phyloP scores from a whole-genome alignment of 1,140 invertebrate genomes.

The Pissodes strobi region DNA sequence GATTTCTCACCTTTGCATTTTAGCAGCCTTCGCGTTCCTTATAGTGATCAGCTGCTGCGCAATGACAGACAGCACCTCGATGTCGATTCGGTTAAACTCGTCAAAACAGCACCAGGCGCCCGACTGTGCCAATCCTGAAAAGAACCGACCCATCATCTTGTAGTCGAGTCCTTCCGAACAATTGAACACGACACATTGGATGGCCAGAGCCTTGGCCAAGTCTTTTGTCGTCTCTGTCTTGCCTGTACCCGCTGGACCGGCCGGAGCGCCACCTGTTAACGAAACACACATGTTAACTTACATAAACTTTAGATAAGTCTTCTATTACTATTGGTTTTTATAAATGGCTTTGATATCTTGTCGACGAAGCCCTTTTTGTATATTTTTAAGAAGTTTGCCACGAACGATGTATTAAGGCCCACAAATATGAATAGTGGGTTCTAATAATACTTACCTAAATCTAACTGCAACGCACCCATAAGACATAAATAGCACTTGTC shows the following conservation, averaged over 20 bases:
- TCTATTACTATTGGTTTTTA: too few relatives aligned
- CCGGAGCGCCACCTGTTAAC: constrained; percentile 75
- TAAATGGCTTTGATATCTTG: too few relatives aligned
- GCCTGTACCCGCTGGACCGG: constrained; percentile 90
- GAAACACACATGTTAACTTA: neutral
- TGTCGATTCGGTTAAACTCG: constrained; percentile 90
- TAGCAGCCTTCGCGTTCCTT: constrained; percentile 73
- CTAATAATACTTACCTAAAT: constrained; percentile 62
- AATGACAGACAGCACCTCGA: constrained; percentile 88
- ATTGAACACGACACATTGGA: constrained; percentile 90
- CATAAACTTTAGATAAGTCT: neutral
- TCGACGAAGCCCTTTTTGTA: too few relatives aligned
- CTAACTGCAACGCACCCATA: constrained; percentile 84
- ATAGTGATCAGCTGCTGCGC: constrained; percentile 82
- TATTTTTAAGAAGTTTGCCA: neutral
- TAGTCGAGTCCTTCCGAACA: constrained; percentile 85
- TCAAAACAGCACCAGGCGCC: constrained; percentile 93
- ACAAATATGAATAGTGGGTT: neutral
- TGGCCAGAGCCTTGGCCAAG: constrained; percentile 83
- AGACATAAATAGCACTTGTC: constrained; percentile 87
- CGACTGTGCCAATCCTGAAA: constrained; percentile 82
- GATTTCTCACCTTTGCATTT: constrained; percentile 64
- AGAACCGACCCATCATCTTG: constrained; percentile 88
- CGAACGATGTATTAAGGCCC: neutral
- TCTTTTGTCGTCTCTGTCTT: constrained; percentile 96